These are phyloP conservation scores for Eupsilia transversa DNA, from an alignment of 2,888 invertebrate species.

Conservation along the genomic window DNA sequence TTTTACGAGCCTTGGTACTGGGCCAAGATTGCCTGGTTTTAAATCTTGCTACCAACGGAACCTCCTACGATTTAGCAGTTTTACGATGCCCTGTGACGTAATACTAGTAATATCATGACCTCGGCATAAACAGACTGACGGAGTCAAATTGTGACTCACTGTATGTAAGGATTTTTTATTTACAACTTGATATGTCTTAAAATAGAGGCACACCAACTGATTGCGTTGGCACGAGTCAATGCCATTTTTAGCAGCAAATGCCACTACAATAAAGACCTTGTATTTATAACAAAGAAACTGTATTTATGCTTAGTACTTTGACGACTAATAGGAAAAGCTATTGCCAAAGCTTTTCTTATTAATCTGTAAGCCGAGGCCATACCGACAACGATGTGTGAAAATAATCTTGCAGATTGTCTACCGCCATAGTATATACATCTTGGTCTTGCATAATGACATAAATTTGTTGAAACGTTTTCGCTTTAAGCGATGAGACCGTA, in stretches of 20 bases:
- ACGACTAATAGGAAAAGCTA: background rate
- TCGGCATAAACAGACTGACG: constrained; percentile 34
- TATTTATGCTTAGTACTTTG: background rate
- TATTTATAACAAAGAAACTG: too few relatives aligned
- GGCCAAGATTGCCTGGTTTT: constrained; percentile 61
- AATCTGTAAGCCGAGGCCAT: background rate
- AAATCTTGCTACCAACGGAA: constrained; percentile 60
- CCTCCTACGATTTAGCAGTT: constrained; percentile 54
- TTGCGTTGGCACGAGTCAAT: constrained; percentile 37
- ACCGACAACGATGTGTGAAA: background rate
- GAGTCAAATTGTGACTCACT: constrained; percentile 46
- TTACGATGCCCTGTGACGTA: constrained; percentile 60
- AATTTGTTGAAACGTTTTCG: too few relatives aligned
- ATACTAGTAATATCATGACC: constrained; percentile 43
- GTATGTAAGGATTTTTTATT: constrained; percentile 26
- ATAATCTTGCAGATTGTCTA: background rate
- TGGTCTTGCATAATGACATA: too few relatives aligned
- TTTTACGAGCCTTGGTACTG: constrained; percentile 63
- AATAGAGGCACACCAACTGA: constrained; percentile 18
- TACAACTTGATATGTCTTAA: constrained; percentile 26
- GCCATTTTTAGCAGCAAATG: constrained; percentile 35
- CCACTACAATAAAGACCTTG: constrained; percentile 11
- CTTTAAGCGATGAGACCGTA: background rate
- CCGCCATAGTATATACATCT: background rate
- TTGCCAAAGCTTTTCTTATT: background rate